These are phyloP conservation scores for Nothocercus julius DNA, from an alignment of 2,113 vertebrate genomes.

Conservation along the genomic window DNA sequence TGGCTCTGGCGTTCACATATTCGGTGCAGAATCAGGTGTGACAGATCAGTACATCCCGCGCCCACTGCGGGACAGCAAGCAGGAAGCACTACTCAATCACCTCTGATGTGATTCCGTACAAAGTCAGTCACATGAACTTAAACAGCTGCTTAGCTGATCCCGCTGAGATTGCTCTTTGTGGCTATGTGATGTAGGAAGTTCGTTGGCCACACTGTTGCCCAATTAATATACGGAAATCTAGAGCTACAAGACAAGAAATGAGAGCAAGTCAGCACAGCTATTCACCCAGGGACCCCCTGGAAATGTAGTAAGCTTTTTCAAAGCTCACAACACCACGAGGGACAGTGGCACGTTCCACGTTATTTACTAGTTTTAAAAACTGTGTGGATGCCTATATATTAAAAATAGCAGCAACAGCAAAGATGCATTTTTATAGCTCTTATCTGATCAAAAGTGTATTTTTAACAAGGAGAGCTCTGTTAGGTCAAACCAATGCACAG, in stretches of 20 bases:
- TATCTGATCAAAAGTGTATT: not conserved
- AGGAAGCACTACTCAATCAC: not conserved
- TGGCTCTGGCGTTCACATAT: not conserved
- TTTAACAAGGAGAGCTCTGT: not conserved
- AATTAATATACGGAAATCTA: not conserved
- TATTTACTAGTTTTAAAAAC: not conserved
- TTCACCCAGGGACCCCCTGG: not conserved
- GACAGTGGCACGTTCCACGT: not conserved
- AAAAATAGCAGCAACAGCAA: not conserved
- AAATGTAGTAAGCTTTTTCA: not conserved
- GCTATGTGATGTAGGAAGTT: not conserved
- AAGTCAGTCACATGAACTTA: not conserved
- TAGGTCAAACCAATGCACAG: not conserved
- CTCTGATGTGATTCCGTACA: not conserved
- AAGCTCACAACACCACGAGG: not conserved
- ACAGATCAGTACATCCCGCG: not conserved
- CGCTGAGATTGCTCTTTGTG: not conserved
- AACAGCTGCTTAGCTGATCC: not conserved
- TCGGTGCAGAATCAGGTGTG: not conserved
- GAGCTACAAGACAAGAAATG: not conserved
- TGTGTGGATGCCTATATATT: not conserved
- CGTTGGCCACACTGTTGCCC: not conserved
- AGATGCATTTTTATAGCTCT: not conserved
- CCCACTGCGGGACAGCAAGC: not conserved
- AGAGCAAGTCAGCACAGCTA: not conserved